Percentiles rank a stretch among this genome's conserved stretches.
These are phyloP conservation scores for Tamandua tetradactyla DNA, from an alignment of 2,797 vertebrate species.

Conservation along the genomic window DNA sequence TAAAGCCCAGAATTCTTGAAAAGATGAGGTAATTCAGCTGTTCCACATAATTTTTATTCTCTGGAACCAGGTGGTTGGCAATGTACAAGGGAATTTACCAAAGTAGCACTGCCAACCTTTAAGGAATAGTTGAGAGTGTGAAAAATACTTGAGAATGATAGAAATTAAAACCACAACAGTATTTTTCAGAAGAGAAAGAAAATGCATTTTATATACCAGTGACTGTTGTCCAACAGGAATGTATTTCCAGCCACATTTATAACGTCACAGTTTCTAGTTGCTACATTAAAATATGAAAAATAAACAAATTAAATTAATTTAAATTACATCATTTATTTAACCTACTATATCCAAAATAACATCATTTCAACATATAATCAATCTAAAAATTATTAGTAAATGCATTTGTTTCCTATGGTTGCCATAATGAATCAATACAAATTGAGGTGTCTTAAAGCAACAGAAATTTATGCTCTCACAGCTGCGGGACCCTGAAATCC, in stretches of 20 bases:
- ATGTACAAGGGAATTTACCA: not conserved
- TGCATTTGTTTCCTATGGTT: too few species aligned
- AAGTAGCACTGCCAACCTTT: not conserved
- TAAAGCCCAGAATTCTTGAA: not conserved
- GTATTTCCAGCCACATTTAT: not conserved
- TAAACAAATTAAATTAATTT: too few species aligned
- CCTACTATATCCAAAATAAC: too few species aligned
- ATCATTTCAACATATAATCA: too few species aligned
- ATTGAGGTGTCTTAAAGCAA: too few species aligned
- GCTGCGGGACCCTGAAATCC: too few species aligned
- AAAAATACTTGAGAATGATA: not conserved
- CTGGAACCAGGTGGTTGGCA: not conserved
- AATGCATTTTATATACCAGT: not conserved
- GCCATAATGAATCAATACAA: too few species aligned
- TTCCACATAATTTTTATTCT: not conserved
- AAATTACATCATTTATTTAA: too few species aligned
- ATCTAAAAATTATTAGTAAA: too few species aligned
- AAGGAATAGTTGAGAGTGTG: not conserved
- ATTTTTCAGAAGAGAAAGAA: not conserved
- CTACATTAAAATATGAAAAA: not conserved
- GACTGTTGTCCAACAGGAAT: not conserved
- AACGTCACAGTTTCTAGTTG: not conserved
- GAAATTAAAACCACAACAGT: not conserved
- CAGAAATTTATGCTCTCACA: too few species aligned
- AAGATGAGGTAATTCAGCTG: not conserved